Conservation (phyloP, 2,113 vertebrate genomes). For the Paratilapia polleni region DNA sequence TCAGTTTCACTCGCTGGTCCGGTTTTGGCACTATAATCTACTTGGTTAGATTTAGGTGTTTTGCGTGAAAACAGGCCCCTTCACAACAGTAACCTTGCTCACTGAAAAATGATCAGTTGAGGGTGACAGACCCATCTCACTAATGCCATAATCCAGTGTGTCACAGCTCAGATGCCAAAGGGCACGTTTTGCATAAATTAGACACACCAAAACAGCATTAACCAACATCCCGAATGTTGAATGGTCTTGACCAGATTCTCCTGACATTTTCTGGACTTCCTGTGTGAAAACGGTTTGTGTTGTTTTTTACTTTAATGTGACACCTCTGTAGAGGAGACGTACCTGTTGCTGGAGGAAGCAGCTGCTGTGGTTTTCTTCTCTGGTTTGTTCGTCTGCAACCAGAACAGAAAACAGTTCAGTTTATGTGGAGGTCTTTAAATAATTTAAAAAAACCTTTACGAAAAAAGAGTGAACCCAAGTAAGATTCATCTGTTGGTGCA, state of each 20-base stretch:
- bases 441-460: not conserved
- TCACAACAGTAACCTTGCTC: not conserved
- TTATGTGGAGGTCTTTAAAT: not conserved
- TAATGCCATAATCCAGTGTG: fast-evolving
- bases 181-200: fast-evolving
- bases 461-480: no score
- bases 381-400: constrained; percentile 17
- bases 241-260: no score
- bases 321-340: not conserved
- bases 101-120: no score
- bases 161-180: not conserved
- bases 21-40: not conserved
- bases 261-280: not conserved
- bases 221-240: fast-evolving
- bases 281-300: not conserved
- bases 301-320: fast-evolving
- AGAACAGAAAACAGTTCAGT: not conserved
- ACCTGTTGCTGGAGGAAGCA: constrained; percentile 24
- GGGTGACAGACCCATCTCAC: not conserved
- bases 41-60: not conserved
- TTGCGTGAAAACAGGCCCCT: not conserved
- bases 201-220: not conserved
- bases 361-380: not conserved
- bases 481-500: no score
- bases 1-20: not conserved